phyloP scores from a whole-genome alignment of 92 coral and sea anemone genomes.

The Siderastrea radians region DNA sequence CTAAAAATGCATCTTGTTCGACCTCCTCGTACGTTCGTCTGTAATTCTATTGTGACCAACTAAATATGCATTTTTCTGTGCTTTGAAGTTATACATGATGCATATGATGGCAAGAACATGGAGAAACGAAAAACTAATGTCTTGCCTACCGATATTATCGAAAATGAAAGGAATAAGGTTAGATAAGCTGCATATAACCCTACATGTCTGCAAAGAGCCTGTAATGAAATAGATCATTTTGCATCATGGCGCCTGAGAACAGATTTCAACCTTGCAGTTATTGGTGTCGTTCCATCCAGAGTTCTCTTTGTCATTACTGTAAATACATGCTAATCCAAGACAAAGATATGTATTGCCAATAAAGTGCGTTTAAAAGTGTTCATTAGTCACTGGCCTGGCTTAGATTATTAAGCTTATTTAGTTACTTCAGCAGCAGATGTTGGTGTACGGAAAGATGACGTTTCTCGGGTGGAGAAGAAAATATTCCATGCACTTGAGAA shows the following conservation, averaged over 20 bases:
- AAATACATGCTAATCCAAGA: not conserved
- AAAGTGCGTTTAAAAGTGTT: not conserved
- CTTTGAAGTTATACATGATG: not conserved
- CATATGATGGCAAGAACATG: too few species aligned
- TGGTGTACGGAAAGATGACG: not conserved
- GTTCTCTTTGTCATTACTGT: not conserved
- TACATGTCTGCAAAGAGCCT: not conserved
- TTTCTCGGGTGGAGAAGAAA: too few species aligned
- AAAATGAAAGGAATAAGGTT: not conserved
- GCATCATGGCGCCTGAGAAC: not conserved
- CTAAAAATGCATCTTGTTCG: not conserved
- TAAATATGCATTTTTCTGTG: not conserved
- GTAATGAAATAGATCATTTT: not conserved
- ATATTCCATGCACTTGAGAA: too few species aligned
- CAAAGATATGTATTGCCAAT: not conserved
- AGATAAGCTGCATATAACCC: too few species aligned
- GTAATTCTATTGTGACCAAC: not conserved
- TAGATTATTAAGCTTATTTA: too few species aligned
- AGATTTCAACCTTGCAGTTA: not conserved
- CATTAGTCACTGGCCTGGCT: not conserved
- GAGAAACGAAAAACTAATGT: too few species aligned
- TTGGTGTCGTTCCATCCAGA: not conserved
- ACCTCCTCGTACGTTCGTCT: not conserved
- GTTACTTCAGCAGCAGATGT: not conserved
- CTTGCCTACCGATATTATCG: not conserved